Evolutionary conservation across 1,140 invertebrate genomes (phyloP), one percentile per base, ranked within the genome.

Genomic region (Papilio dardanus): DNA sequence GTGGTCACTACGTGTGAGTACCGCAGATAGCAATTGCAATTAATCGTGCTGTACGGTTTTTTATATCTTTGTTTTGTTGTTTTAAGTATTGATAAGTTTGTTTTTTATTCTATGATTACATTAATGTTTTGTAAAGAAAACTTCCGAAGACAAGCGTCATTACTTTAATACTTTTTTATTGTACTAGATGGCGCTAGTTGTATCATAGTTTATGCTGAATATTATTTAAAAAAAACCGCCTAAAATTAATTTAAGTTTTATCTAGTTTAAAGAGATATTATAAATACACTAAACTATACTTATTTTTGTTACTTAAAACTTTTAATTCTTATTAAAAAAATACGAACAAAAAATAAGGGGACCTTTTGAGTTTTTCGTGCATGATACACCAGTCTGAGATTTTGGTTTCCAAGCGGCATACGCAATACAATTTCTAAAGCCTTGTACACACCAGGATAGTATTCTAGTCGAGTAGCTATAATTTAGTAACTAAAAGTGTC

Each of bases 1-100:
- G 65, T 67, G 65, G 65, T 67, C 65, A 67, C 65, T 31, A 31
- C 65, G 65, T 35, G 65, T 67, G 65, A 35, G 30, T 62, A 12
- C 24, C 19, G 21, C 24, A 28, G 54, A 62, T 62, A 62, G 54
- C 24, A 62, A 62, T 16, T 62, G 54, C 54, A 28, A 62, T 62
- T 14, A 62, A 62, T 62, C 54, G 24, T 62, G 24, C 10, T 62
- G 14, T 28, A 62, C 54, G 24, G 54, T 62, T 62, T 30, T 28
- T 12, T 14, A 28, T 62, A 58, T 58, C 50, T 62, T 62, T 62
- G 14, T 58, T 62, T 62, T 62, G 21, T 62, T 62, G 10, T 12
- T 62, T 62, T 62, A 28, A 62, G 54, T 8, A 62, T 2, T 14
- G 54, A 62, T 28, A 62, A 62, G 19, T 24, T 58, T 12, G 2